These are phyloP conservation scores for Falco concolor DNA, from an alignment of 2,797 vertebrate species.

Conservation along the genomic window DNA sequence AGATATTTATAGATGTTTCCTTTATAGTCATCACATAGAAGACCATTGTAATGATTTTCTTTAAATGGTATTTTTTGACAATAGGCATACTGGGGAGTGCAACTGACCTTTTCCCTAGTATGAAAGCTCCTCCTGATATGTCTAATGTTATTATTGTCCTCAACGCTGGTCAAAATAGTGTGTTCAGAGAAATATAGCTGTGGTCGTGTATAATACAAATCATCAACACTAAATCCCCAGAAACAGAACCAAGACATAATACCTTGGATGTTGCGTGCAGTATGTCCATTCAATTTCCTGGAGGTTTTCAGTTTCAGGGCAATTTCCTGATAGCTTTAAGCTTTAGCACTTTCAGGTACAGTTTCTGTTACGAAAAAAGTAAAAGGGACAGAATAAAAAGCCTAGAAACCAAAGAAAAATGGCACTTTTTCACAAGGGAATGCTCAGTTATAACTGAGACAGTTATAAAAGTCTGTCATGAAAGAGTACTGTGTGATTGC, in stretches of 20 bases:
- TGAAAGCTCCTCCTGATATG: background rate
- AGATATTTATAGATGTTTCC: background rate
- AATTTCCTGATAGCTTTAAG: conserved; percentile 67
- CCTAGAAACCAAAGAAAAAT: conserved; percentile 42
- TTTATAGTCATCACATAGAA: background rate
- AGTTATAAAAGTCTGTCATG: background rate
- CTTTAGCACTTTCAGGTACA: conserved; percentile 50
- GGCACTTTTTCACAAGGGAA: conserved; percentile 28
- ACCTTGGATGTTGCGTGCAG: conserved; percentile 4
- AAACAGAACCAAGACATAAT: conserved; percentile 37
- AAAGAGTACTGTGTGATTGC: conserved; percentile 40
- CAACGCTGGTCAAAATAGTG: background rate
- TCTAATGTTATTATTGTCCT: background rate
- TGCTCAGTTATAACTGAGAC: background rate
- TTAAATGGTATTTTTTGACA: background rate
- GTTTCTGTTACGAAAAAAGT: conserved; percentile 8
- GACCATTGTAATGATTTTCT: background rate
- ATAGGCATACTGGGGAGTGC: background rate
- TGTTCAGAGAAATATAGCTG: background rate
- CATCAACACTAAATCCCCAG: conserved; percentile 16
- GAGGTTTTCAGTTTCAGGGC: conserved; percentile 68
- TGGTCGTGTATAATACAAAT: background rate
- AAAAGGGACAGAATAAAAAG: background rate
- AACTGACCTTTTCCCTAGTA: background rate
- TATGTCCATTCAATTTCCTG: conserved; percentile 68